Evolutionary conservation across 2,888 invertebrate species (phyloP).

Genomic region (Muschampia plurimacula): DNA sequence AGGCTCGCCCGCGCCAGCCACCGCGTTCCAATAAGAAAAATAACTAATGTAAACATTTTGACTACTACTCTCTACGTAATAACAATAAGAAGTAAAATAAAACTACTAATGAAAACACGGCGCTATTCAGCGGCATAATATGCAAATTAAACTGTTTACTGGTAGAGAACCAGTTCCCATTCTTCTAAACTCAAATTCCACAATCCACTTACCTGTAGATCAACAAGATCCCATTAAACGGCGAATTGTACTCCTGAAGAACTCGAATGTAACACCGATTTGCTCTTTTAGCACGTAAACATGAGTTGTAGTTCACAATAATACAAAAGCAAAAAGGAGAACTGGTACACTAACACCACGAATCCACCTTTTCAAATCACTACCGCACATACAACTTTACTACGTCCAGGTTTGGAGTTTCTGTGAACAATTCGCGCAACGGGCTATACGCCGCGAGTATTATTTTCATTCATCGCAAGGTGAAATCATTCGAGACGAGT

Average conservation of each 20-base stretch:
- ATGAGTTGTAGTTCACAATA: conserved; percentile 55
- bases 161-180: conserved; percentile 33
- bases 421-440: conserved; percentile 54
- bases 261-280: conserved; percentile 59
- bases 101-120: conserved; percentile 17
- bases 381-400: conserved; percentile 60
- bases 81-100: conserved; percentile 34
- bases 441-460: conserved; percentile 62
- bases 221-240: conserved; percentile 84
- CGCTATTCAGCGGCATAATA: conserved; percentile 42
- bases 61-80: conserved; percentile 18
- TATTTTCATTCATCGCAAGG: conserved; percentile 79
- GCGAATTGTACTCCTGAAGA: conserved; percentile 66
- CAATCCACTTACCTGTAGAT: conserved; percentile 70
- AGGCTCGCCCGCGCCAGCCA: conserved; percentile 54
- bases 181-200: conserved; percentile 21
- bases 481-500: conserved; percentile 71
- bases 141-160: conserved; percentile 42
- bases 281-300: conserved; percentile 79
- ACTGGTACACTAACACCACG: conserved; percentile 76
- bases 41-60: conserved; percentile 29
- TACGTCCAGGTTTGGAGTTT: conserved; percentile 61
- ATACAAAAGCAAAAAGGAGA: conserved; percentile 62
- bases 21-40: conserved; percentile 63
- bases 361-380: conserved; percentile 70